These are phyloP conservation scores for Vanessa atalanta DNA, from an alignment of 1,140 invertebrate species.

Conservation along the genomic window DNA sequence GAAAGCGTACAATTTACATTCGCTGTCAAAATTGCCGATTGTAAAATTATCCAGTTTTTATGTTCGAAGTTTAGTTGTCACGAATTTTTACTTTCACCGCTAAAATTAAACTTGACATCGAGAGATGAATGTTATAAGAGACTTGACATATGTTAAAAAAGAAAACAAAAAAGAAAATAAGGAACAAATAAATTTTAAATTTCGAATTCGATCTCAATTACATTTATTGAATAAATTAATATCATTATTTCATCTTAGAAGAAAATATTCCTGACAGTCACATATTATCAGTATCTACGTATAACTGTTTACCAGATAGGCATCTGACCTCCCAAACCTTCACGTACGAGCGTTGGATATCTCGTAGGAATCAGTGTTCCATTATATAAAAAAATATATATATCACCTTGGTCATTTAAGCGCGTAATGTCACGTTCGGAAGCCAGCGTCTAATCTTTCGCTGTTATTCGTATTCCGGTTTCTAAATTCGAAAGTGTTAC, in stretches of 20 bases:
- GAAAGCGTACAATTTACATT: slow-evolving; percentile 34
- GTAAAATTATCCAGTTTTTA: slow-evolving; percentile 36
- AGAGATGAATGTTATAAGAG: not conserved
- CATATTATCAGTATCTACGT: not conserved
- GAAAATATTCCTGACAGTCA: not conserved
- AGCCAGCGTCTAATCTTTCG: not conserved
- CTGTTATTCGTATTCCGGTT: not conserved
- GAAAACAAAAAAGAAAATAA: too few species aligned
- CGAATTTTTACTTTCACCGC: slow-evolving; percentile 34
- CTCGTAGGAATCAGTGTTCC: slow-evolving; percentile 1
- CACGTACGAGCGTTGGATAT: too few species aligned
- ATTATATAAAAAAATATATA: not conserved
- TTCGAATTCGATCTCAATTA: too few species aligned
- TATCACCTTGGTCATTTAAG: not conserved
- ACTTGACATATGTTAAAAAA: not conserved
- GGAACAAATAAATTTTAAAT: too few species aligned
- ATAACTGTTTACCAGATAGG: not conserved
- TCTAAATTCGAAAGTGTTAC: slow-evolving; percentile 13
- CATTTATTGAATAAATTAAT: not conserved
- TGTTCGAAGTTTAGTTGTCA: slow-evolving; percentile 21
- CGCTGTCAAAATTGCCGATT: slow-evolving; percentile 36
- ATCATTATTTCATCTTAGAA: not conserved
- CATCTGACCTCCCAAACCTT: slow-evolving; percentile 1
- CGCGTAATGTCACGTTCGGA: not conserved
- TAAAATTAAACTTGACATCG: slow-evolving; percentile 28